phyloP scores from a whole-genome alignment of 2,797 vertebrate genomes.

The Graptemys geographica region DNA sequence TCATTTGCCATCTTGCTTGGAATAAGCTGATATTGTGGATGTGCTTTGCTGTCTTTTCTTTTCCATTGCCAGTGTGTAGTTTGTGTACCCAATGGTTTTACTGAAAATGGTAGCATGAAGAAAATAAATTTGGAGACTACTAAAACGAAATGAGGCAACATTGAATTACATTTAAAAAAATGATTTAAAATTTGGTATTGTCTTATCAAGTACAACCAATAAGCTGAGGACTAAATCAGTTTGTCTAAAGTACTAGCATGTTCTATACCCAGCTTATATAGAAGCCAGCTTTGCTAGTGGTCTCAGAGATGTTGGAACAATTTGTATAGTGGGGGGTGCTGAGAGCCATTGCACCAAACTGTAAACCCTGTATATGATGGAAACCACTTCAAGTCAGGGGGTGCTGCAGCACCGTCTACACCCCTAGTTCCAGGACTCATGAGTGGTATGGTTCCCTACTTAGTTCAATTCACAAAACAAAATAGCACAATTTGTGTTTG shows the following conservation, averaged over 20 bases:
- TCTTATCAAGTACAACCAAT: not conserved
- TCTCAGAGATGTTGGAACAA: not conserved
- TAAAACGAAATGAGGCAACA: not conserved
- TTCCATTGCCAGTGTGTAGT: not conserved
- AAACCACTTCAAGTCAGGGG: no score
- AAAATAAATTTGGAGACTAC: not conserved
- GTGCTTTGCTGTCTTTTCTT: not conserved
- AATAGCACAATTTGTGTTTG: constrained; percentile 61
- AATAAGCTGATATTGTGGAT: not conserved
- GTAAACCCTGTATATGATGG: no score
- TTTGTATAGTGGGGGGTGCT: no score
- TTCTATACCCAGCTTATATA: not conserved
- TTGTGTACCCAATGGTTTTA: not conserved
- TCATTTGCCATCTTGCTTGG: constrained; percentile 26
- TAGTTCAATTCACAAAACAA: constrained; percentile 40
- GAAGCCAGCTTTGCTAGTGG: not conserved
- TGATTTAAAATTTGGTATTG: not conserved
- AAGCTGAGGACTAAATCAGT: not conserved
- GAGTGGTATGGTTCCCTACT: constrained; percentile 21
- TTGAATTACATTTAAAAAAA: not conserved
- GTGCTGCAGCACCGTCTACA: no score
- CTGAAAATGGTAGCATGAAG: not conserved
- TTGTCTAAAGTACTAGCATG: not conserved
- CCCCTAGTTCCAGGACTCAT: no score
- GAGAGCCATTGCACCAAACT: no score